Base-by-base conservation (phyloP, 2,888 invertebrate species). In the Mesorhabditis spiculigera region DNA sequence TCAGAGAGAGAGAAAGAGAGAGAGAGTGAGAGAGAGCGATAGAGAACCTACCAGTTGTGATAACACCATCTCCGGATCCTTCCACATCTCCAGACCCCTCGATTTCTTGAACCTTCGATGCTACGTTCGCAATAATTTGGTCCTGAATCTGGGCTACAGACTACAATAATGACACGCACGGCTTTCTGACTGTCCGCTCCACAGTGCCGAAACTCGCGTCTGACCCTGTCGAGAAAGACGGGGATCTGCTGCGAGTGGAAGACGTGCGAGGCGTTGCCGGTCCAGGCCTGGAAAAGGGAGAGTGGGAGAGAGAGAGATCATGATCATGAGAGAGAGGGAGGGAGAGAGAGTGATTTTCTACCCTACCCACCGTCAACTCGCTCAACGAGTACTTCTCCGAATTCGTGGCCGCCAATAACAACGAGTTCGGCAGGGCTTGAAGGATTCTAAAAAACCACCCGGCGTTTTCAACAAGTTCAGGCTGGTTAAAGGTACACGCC, bases 201-300 rank as follows among this genome's bases (percentile, higher is more conserved):
- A 41, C 72, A 72, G 0, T 66, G 67, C 8, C 50, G 4, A 13
- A 69, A n/a, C 43, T 72, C 69, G 58, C 42, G 58, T n/a, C 65
- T 66, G 41, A 73, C 45, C 41, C 63, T 43, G 5, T 70, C 58
- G 41, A 70, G 63, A 58, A 70, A 73, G 1, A 42, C 63, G 4
- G 68, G 45, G 43, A 67, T 45, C 13, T 71, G 65, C 42, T 58
- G 68, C 5, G 71, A 44, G 42, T 68, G 42, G 58, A 67, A 73
- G 64, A 73, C 68, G 63, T 68, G 62, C 28, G 45, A 45, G 44
- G 62, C 66, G 28, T 68, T 65, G 4, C 58, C 68, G 4, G 71
- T 65, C 71, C 71, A 71, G 45, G 71, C 66, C 65, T 71, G 45
- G 65, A 68, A 28, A 65, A 43, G n/a, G 43, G 5, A n/a, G 5